phyloP scores from a whole-genome alignment of 2,113 vertebrate species.

The Vidua chalybeata region DNA sequence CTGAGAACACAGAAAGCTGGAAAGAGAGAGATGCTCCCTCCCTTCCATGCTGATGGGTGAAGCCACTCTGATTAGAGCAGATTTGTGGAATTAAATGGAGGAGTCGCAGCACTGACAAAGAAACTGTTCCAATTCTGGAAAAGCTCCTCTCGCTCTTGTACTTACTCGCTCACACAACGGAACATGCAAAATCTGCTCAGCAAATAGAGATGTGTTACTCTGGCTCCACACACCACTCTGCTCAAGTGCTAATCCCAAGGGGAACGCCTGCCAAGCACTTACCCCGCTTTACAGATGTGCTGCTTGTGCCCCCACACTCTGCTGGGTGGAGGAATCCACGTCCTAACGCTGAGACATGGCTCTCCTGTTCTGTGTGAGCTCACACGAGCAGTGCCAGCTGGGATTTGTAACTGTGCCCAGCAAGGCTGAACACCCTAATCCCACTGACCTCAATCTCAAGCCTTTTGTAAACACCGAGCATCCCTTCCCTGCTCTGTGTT shows the following conservation, averaged over 20 bases:
- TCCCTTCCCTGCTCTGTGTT: background rate
- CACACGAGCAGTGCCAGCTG: background rate
- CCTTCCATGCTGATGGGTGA: background rate
- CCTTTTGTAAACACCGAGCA: background rate
- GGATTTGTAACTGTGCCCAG: background rate
- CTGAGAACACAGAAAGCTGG: conserved; percentile 28
- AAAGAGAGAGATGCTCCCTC: background rate
- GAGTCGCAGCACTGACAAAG: background rate
- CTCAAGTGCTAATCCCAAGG: conserved; percentile 55
- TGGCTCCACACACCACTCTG: background rate
- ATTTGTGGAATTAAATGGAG: conserved; percentile 58
- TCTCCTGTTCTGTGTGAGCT: background rate
- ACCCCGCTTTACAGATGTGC: conserved; percentile 7
- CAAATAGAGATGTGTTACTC: conserved; percentile 54
- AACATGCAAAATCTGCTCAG: conserved; percentile 50
- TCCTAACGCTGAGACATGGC: background rate
- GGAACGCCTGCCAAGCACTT: background rate
- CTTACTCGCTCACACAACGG: background rate
- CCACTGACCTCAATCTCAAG: background rate
- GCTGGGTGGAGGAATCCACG: background rate
- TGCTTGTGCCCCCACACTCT: background rate
- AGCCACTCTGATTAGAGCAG: conserved; percentile 47
- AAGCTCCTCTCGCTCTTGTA: conserved; percentile 12
- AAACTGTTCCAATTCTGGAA: background rate
- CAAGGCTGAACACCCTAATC: background rate